Evolutionary conservation across 2,113 vertebrate species (phyloP).

Genomic region (Empidonax alnorum): DNA sequence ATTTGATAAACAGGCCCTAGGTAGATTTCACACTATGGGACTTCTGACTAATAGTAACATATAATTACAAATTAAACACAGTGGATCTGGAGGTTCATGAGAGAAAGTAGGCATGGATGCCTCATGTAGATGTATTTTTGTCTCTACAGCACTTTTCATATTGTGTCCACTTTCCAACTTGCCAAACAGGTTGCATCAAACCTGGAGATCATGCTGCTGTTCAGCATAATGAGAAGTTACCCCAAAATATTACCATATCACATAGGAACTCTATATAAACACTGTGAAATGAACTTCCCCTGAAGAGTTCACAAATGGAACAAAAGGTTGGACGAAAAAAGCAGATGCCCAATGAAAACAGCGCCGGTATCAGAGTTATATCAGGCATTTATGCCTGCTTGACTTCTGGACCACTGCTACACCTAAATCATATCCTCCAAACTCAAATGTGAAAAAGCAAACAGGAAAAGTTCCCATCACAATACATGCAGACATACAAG

Average conservation of each 20-base stretch:
- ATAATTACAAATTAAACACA: neutral
- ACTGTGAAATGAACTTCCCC: neutral
- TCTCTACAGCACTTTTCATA: neutral
- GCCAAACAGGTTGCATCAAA: neutral
- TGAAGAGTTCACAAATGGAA: neutral
- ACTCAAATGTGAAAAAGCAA: neutral
- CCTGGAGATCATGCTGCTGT: neutral
- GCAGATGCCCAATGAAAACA: neutral
- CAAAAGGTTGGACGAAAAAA: neutral
- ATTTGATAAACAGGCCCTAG: neutral
- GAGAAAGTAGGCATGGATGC: neutral
- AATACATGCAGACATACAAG: neutral
- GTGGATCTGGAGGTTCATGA: neutral
- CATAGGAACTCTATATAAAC: neutral
- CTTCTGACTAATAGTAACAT: neutral
- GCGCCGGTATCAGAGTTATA: neutral
- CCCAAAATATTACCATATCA: neutral
- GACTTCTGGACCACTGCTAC: neutral
- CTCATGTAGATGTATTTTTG: accelerated
- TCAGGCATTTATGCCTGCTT: neutral
- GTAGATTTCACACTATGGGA: neutral
- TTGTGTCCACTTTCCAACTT: neutral
- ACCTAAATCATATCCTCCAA: neutral
- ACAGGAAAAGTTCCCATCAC: neutral
- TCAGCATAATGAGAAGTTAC: neutral